Conservation (phyloP, 2,888 invertebrate genomes). For the Hypena proboscidalis region DNA sequence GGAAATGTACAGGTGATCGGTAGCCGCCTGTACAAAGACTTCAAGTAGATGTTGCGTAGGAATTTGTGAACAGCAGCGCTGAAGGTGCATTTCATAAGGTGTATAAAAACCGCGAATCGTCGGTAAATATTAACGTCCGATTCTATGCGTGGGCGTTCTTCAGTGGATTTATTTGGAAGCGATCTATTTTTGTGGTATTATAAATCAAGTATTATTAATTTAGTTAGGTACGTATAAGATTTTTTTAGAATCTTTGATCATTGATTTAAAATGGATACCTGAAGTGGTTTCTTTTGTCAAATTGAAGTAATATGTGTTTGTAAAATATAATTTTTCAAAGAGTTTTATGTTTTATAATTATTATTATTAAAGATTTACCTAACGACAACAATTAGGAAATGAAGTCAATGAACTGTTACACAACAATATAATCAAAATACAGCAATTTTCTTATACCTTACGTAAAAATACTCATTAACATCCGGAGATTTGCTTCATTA, state of each 20-base stretch:
- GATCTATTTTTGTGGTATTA: too few relatives aligned
- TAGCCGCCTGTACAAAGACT: constrained; percentile 7
- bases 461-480: constrained; percentile 20
- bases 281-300: too few relatives aligned
- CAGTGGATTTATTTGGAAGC: constrained; percentile 12
- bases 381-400: background rate
- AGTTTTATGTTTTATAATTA: too few relatives aligned
- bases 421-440: constrained; percentile 12
- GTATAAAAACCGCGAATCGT: constrained; percentile 45
- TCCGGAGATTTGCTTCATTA: constrained; percentile 31
- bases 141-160: constrained; percentile 25
- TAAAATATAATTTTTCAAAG: too few relatives aligned
- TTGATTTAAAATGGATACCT: too few relatives aligned
- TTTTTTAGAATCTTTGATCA: too few relatives aligned
- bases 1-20: constrained; percentile 1
- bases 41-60: constrained; percentile 26
- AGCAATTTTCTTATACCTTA: constrained; percentile 5
- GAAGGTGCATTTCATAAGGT: constrained; percentile 43
- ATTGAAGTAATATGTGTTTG: too few relatives aligned
- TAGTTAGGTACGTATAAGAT: too few relatives aligned
- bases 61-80: constrained; percentile 34
- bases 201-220: too few relatives aligned
- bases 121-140: constrained; percentile 36
- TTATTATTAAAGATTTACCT: too few relatives aligned
- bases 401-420: constrained; percentile 19